phyloP scores from a whole-genome alignment of 2,888 invertebrate genomes.

The Clostera curtula region DNA sequence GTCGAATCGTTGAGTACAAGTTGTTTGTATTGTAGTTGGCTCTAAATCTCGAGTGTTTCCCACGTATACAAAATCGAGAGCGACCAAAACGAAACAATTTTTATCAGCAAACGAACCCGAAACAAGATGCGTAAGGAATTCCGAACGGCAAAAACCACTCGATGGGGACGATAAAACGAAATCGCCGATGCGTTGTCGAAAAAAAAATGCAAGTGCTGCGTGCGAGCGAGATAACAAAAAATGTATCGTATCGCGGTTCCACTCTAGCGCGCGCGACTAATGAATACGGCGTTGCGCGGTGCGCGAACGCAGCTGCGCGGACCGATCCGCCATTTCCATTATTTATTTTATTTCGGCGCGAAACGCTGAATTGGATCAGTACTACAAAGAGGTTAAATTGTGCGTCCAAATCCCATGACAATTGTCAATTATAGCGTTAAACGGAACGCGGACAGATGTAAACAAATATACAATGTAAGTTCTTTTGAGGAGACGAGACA shows the following conservation, averaged over 20 bases:
- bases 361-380: slow-evolving; percentile 67
- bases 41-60: slow-evolving; percentile 19
- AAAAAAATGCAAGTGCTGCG: slow-evolving; percentile 67
- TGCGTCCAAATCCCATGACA: slow-evolving; percentile 69
- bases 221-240: slow-evolving; percentile 68
- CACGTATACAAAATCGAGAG: slow-evolving; percentile 28
- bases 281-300: slow-evolving; percentile 47
- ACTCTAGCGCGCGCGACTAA: slow-evolving; percentile 67
- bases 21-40: no score
- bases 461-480: slow-evolving; percentile 53
- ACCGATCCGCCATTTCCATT: slow-evolving; percentile 66
- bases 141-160: slow-evolving; percentile 66
- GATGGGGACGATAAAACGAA: slow-evolving; percentile 70
- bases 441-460: slow-evolving; percentile 66
- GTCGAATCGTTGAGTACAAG: slow-evolving; percentile 7
- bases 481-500: slow-evolving; percentile 28
- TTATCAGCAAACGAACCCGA: slow-evolving; percentile 47
- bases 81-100: slow-evolving; percentile 27
- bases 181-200: slow-evolving; percentile 68
- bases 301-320: slow-evolving; percentile 64
- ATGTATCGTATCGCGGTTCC: slow-evolving; percentile 70
- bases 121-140: slow-evolving; percentile 64
- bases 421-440: slow-evolving; percentile 54
- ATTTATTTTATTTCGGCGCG: slow-evolving; percentile 72
- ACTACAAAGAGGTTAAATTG: slow-evolving; percentile 72